Evolutionary conservation across 2,113 vertebrate species (phyloP), one percentile per base, ranked within the genome.

Genomic region (Elaphurus davidianus): DNA sequence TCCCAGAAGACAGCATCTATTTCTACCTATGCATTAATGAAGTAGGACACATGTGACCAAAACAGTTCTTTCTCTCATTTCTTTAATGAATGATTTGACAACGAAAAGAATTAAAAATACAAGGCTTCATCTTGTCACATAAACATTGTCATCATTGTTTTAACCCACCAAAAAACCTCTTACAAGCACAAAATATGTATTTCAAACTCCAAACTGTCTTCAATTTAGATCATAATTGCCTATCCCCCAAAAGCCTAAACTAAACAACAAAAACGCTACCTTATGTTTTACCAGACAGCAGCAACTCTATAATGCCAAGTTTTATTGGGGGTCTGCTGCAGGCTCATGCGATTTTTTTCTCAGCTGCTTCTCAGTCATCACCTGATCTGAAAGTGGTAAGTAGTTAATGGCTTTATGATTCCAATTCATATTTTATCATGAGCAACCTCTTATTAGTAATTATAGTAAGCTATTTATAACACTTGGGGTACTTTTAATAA

Each of bases 361-460:
- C 71, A 45, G 27, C 27, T 64, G 36, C 45, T 92, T 62, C 82
- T 91, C 82, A 60, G 78, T 92, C 71, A 87, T 57, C 36, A 54
- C 36, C 74, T 92, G 60, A 76, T 82, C 30, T 76, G 36, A 47
- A 74, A 33, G n/a, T 71, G 50, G 7, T 36, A 62, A 27, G 25
- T 60, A 43, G 14, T 43, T 86, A 92, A 86, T 6, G 74, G 60
- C 64, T 88, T 83, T 60, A 60, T 59, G 57, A 92, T 33, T 43
- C 45, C 25, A 97, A 83, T 83, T 95, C 23, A 74, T 74, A 59
- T 76, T 97, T 89, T 87, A 89, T 86, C 94, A 92, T 40, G 94
- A 91, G 84, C 25, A 60, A 86, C 45, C 87, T 97, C 62, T 59
- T 79, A 95, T 78, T 88, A 57, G 45, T 92, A 60, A 98, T 78